Conservation (phyloP, 2,113 vertebrate species). For the Rhea americana region DNA sequence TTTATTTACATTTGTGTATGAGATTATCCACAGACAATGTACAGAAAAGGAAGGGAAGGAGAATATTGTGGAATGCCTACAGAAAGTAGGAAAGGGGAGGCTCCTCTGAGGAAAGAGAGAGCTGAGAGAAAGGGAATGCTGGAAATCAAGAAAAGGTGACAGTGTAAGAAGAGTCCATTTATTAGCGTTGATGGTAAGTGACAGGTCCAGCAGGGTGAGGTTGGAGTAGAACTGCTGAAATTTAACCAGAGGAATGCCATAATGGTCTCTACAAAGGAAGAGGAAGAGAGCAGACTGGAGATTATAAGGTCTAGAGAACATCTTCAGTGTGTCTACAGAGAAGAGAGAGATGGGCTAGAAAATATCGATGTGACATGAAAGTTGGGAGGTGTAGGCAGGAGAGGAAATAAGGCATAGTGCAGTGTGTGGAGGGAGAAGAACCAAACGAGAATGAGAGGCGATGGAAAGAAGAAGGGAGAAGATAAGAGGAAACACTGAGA, state of each 20-base stretch:
- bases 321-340: no score
- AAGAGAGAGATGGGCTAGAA: not conserved
- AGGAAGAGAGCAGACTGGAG: not conserved
- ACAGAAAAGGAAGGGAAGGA: not conserved
- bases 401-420: not conserved
- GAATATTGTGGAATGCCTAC: not conserved
- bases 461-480: constrained; percentile 17
- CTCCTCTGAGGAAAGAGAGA: not conserved
- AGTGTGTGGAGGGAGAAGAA: not conserved
- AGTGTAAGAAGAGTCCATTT: not conserved
- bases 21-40: not conserved
- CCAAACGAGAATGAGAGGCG: not conserved
- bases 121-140: not conserved
- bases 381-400: not conserved
- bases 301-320: not conserved
- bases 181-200: not conserved
- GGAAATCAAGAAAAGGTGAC: not conserved
- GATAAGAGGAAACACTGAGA: constrained; percentile 1
- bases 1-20: not conserved
- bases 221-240: not conserved
- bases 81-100: not conserved
- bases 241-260: not conserved
- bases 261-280: not conserved
- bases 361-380: not conserved
- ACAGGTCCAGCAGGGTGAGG: not conserved